Conservation (phyloP, 2,113 vertebrate genomes). For the Lynx canadensis region DNA sequence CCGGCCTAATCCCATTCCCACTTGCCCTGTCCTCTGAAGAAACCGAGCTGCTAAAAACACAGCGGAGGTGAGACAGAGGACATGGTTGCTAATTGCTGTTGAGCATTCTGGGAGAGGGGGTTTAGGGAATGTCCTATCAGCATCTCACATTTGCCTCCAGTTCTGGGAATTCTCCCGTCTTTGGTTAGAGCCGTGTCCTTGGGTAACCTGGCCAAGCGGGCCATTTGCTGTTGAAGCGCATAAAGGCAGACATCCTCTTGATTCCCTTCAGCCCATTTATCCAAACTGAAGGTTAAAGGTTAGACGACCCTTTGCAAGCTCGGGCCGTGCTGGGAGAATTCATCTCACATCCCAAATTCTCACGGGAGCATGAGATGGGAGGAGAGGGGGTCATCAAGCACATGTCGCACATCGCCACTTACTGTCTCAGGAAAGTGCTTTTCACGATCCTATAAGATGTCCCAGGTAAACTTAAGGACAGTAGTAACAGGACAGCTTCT, state of each 20-base stretch:
- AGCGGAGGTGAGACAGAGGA: slow-evolving; percentile 55
- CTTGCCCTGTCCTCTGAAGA: slow-evolving; percentile 52
- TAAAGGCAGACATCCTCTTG: background rate
- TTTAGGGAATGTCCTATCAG: background rate
- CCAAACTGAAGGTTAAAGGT: background rate
- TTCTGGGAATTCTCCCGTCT: slow-evolving; percentile 43
- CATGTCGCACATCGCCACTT: background rate
- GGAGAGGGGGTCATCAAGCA: background rate
- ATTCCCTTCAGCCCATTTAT: background rate
- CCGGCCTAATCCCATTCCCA: background rate
- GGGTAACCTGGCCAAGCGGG: slow-evolving; percentile 51
- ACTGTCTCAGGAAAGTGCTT: background rate
- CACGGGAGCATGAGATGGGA: background rate
- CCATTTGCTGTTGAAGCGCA: background rate
- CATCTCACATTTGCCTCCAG: background rate
- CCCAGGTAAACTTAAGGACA: background rate
- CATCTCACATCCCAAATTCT: background rate
- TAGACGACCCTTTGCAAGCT: background rate
- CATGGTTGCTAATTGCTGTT: background rate
- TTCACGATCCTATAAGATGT: background rate
- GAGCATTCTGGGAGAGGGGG: slow-evolving; percentile 32
- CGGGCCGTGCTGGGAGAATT: background rate
- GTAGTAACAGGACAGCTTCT: background rate
- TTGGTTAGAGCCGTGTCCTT: slow-evolving; percentile 32
- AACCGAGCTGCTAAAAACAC: slow-evolving; percentile 24